Evolutionary conservation across 2,113 vertebrate species (phyloP).

Genomic region (Labeo rohita): DNA sequence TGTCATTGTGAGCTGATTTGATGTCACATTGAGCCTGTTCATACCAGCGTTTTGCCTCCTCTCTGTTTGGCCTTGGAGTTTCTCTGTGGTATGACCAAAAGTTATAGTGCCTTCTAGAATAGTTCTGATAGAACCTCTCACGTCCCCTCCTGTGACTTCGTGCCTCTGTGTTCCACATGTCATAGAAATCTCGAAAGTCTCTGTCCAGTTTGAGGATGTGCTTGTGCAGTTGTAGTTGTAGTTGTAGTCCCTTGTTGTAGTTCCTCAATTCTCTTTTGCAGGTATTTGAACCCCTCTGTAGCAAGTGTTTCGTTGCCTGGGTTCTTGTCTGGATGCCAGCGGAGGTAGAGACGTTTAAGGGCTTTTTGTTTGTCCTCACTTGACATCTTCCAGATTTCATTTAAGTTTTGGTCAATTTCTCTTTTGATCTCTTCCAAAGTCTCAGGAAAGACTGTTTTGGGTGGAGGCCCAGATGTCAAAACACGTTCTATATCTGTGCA

Average conservation of each 20-base stretch:
- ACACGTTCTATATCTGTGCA: background rate
- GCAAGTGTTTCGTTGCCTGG: constrained; percentile 60
- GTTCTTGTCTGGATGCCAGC: constrained; percentile 84
- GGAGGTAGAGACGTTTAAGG: constrained; percentile 76
- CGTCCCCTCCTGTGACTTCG: constrained; percentile 64
- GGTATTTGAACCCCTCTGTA: constrained; percentile 74
- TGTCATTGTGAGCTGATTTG: constrained; percentile 68
- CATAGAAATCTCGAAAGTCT: constrained; percentile 63
- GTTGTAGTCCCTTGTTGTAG: constrained; percentile 39
- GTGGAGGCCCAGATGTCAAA: background rate
- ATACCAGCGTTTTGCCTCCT: constrained; percentile 78
- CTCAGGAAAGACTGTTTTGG: constrained; percentile 51
- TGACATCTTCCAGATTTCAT: constrained; percentile 73
- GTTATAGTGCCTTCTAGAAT: constrained; percentile 60
- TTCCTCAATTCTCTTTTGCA: constrained; percentile 69
- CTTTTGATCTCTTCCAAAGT: constrained; percentile 72
- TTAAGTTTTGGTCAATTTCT: constrained; percentile 75
- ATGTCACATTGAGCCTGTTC: constrained; percentile 80
- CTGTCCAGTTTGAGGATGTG: background rate
- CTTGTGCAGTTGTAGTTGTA: background rate
- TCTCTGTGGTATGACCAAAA: constrained; percentile 70
- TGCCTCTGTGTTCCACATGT: constrained; percentile 75
- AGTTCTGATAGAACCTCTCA: constrained; percentile 56
- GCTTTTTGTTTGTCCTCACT: constrained; percentile 71
- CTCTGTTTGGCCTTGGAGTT: constrained; percentile 60